A percentile compares a stretch with the other conserved stretches of the same genome.
phyloP scores from a whole-genome alignment of 2,797 vertebrate genomes.

The Caiman crocodilus region DNA sequence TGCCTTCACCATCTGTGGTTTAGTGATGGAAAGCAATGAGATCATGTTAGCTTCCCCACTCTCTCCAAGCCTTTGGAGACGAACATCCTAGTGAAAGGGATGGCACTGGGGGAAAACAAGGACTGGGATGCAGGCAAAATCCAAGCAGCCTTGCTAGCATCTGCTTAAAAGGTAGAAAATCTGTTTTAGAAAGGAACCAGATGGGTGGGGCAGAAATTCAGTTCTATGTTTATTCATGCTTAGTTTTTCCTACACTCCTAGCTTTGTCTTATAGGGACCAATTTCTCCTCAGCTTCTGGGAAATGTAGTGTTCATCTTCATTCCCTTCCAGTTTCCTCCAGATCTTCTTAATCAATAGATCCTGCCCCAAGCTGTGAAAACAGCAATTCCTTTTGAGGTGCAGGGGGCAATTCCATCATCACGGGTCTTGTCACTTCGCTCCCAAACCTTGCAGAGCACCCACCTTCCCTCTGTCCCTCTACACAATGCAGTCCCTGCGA shows the following conservation, averaged over 20 bases:
- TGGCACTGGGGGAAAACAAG: background rate
- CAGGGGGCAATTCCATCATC: background rate
- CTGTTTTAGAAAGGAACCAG: background rate
- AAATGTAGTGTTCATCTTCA: background rate
- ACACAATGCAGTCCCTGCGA: fast-evolving
- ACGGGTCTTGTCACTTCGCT: background rate
- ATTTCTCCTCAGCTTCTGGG: background rate
- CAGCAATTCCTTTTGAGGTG: background rate
- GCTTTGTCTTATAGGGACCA: background rate
- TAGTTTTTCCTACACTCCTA: background rate
- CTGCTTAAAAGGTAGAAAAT: background rate
- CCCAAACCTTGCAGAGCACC: background rate
- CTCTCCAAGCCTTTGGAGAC: background rate
- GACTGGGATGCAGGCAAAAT: background rate
- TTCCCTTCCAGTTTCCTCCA: fast-evolving
- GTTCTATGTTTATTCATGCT: background rate
- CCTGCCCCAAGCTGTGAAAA: background rate
- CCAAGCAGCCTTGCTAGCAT: background rate
- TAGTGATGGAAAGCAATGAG: constrained; percentile 41
- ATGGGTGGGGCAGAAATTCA: background rate
- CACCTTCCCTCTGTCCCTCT: background rate
- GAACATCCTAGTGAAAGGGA: background rate
- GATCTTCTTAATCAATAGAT: background rate
- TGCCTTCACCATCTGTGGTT: constrained; percentile 3
- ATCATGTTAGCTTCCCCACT: background rate